Evolutionary conservation across 2,113 vertebrate species (phyloP), one percentile per base, ranked within the genome.

Genomic region (Tauraco erythrolophus): DNA sequence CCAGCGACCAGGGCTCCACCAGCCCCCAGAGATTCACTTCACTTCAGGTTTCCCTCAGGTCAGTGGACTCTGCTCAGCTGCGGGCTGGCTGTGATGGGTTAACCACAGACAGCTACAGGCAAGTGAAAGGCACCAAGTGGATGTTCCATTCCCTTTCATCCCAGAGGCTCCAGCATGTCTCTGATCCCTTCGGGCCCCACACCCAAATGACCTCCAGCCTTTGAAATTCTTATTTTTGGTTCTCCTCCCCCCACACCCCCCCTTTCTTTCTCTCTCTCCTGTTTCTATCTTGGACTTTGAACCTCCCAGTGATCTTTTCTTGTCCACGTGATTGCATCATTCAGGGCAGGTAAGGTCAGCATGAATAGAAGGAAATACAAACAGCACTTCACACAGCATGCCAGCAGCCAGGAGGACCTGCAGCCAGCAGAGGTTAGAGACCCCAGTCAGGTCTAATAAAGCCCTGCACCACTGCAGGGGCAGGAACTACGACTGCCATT

Each of bases 361-460:
- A 84, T 3, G 69, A 94, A 96, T 48, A 56, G 81, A 76, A 93
- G 82, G 87, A 94, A 94, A 89, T 53, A 65, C 79, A 92, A 97
- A 89, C 88, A 95, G 41, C 65, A 76, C 69, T 95, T 89, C 92
- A 95, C 88, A 80, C 94, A 89, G 91, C 66, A 66, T 0, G 5
- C 58, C 30, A 0, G 81, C 85, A 54, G 79, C 92, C 81, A 77
- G 77, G 43, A 88, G 80, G 70, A 85, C 91, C 74, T 80, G 88
- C 71, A 71, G 96, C 84, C 83, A 75, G 95, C 64, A 76, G 85
- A 95, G 91, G 88, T 86, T 95, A 94, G 22, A 15, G 79, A 85
- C 81, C 87, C 46, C 89, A 95, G 93, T 92, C 97, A 94, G 83
- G 30, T 93, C 94, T 78, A 96, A 96, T 97, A 95, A 87, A 60